Evolutionary conservation across 2,888 invertebrate species (phyloP), one percentile per base, ranked within the genome.

Genomic region (Zele albiditarsus): DNA sequence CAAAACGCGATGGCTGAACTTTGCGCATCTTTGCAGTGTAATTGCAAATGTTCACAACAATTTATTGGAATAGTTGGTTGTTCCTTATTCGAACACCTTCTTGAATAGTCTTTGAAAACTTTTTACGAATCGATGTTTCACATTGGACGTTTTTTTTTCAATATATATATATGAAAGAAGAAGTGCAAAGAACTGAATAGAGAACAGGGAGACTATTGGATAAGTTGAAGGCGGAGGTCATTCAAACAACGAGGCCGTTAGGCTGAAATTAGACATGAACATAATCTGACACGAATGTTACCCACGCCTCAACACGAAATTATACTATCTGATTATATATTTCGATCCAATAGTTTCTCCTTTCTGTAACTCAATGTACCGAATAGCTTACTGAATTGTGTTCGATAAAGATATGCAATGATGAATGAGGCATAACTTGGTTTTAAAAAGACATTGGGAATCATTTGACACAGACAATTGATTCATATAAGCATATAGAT

Each of bases 11-110:
- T 2, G 10, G 8, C 28, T 66, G 28, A 33, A 72, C 58, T 20
- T 62, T 31, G 20, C n/a, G 28, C 14, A 23, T 8, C 20, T n/a
- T 8, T 27, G 57, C 42, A 49, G n/a, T 49, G 49, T 68, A 69
- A 74, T 74, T 74, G 46, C 69, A 42, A 65, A 70, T 74, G 27
- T 63, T 74, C 53, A 67, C 57, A 63, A 63, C 53, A 53, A 53
- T 68, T 68, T 31, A 25, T 49, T 28, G 46, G 31, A 67, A 38
- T 42, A 42, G 23, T 66, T 42, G 10, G 46, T 16, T 23, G 23
- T 46, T 23, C 20, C 23, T 42, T 25, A 20, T 42, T 46, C 8
- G 12, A 6, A 2, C 25, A 42, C 42, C 12, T 33, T 38, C 42
- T 20, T 12, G 3, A 25, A 42, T 25, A 33, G 38, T 14, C 25